Conservation (phyloP, 2,888 invertebrate genomes). For the Therioaphis trifolii region DNA sequence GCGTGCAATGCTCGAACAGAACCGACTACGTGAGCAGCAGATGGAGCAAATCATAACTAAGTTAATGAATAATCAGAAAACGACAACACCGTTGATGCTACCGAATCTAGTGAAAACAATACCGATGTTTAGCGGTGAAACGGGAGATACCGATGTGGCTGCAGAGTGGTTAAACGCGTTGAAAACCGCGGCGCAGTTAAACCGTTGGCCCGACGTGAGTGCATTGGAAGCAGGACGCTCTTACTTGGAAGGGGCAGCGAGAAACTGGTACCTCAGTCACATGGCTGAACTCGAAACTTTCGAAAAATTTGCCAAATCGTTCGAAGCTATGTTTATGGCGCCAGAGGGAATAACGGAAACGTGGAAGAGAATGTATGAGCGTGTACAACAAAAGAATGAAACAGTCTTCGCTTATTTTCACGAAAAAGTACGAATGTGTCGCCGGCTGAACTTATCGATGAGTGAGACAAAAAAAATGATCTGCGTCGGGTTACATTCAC, state of each 20-base stretch:
- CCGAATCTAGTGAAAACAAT: not conserved
- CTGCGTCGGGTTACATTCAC: too few relatives aligned
- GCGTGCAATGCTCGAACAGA: not conserved
- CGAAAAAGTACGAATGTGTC: not conserved
- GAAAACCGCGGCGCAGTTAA: not conserved
- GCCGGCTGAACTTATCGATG: not conserved
- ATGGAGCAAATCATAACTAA: not conserved
- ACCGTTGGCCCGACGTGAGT: not conserved
- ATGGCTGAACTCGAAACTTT: not conserved
- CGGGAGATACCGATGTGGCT: constrained; percentile 11
- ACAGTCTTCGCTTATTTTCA: not conserved
- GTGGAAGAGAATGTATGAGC: not conserved
- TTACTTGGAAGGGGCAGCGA: not conserved
- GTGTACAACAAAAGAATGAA: not conserved
- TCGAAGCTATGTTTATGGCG: not conserved
- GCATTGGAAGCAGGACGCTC: not conserved
- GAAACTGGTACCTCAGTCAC: not conserved
- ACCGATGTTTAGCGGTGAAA: not conserved
- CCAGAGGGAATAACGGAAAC: not conserved
- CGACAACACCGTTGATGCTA: not conserved
- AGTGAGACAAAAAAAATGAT: too few relatives aligned
- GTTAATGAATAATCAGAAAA: not conserved
- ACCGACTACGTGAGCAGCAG: not conserved
- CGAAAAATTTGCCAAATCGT: not conserved
- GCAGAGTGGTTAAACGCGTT: not conserved